Evolutionary conservation across 53 echinoderm and acorn worm genomes (phyloP), one percentile per base, ranked within the genome.

Genomic region (Astropecten irregularis): DNA sequence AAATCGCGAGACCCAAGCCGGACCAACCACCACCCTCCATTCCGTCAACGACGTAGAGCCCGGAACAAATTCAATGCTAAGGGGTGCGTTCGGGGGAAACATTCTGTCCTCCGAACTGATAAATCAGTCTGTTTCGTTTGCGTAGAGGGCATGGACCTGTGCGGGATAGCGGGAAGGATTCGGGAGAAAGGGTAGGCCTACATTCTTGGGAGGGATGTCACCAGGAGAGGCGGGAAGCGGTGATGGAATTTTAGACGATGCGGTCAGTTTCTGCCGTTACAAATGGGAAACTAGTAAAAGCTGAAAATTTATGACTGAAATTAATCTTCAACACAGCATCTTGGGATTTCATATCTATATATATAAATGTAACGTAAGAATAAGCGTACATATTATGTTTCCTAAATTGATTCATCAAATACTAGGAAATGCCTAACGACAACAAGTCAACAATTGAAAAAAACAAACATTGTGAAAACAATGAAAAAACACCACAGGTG

Each of bases 91-190:
- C 62, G 79, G 79, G 79, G 79, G 61, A 61, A 44, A 79, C 47
- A 61, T 22, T 74, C 74, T 74, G 57, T 74, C 57, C 74, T 74
- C 40, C 15, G 14, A n/a, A 56, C 27, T 30, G 57, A 74, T 74
- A 74, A 74, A 74, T 74, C 74, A 74, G 74, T 56, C 7, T 5
- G 20, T 71, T 71, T 76, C 14, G 1, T 16, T 27, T 34, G 20
- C 34, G 20, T 35, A 0, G 54, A 22, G 72, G 57, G 52, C 32
- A 31, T 32, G 10, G 32, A 22, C 26, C 26, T 19, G 76, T 22
- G 76, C 58, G 76, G 76, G n/a, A n/a, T n/a, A n/a, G n/a, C n/a
- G n/a, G 25, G 76, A 76, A 55, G 58, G 76, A 76, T 76, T 76
- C 58, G 76, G 57, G 57, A 76, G 58, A 57, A 56, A 30, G 53